Conservation (phyloP, 2,888 invertebrate genomes). For the Sminthurinus aureus region DNA sequence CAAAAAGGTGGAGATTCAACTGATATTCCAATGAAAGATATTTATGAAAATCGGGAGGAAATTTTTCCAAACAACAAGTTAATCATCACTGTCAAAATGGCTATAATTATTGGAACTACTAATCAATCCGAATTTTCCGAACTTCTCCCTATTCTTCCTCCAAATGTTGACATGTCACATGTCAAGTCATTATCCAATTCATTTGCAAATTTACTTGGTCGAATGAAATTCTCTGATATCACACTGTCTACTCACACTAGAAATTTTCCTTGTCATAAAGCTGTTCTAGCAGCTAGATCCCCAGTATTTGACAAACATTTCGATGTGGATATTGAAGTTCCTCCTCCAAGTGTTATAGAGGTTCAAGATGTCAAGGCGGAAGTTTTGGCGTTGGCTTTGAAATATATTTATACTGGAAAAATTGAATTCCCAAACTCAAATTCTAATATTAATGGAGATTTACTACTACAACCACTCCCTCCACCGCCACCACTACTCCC, state of each 20-base stretch:
- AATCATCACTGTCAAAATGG: constrained; percentile 2
- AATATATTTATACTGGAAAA: constrained; percentile 6
- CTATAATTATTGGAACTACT: constrained; percentile 1
- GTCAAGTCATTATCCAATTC: background rate
- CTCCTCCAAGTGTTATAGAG: background rate
- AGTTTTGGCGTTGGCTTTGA: background rate
- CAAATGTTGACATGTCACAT: background rate
- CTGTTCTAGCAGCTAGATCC: background rate
- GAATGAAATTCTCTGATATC: background rate
- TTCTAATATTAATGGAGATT: too few relatives aligned
- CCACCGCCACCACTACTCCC: too few relatives aligned
- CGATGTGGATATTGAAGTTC: background rate
- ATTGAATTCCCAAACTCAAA: background rate
- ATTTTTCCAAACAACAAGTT: background rate
- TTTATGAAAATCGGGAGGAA: background rate
- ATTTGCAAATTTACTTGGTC: background rate
- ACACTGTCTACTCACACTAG: background rate
- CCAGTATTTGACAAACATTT: background rate
- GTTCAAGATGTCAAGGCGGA: background rate
- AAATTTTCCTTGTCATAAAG: background rate
- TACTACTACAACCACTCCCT: too few relatives aligned
- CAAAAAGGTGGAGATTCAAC: background rate
- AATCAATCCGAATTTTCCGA: constrained; percentile 6
- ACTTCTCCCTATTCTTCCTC: background rate
- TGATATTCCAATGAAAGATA: background rate